Evolutionary conservation across 2,888 invertebrate genomes (phyloP).

Genomic region (Osmoderma eremita): DNA sequence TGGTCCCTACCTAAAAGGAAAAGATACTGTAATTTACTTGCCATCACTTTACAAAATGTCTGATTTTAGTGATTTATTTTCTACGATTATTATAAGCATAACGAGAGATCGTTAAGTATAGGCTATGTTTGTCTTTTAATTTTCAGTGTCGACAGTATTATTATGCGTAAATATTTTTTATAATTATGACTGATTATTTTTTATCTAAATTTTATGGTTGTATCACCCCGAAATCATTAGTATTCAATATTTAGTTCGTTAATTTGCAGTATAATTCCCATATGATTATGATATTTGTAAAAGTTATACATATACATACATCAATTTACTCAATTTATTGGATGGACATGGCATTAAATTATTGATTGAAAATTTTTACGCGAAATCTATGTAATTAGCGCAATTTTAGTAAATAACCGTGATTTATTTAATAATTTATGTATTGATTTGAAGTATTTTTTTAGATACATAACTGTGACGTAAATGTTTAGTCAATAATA

Average conservation of each 20-base stretch:
- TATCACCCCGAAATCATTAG: slow-evolving; percentile 9
- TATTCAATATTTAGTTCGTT: slow-evolving; percentile 8
- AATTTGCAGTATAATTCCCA: not conserved
- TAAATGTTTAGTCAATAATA: too few relatives aligned
- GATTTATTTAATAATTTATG: too few relatives aligned
- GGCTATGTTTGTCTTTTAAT: slow-evolving; percentile 34
- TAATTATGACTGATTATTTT: slow-evolving; percentile 30
- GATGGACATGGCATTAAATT: too few relatives aligned
- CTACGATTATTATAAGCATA: not conserved
- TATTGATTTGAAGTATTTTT: too few relatives aligned
- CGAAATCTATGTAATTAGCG: too few relatives aligned
- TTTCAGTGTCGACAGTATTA: slow-evolving; percentile 30
- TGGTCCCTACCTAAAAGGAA: slow-evolving; percentile 1
- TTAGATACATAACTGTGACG: too few relatives aligned
- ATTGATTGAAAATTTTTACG: too few relatives aligned
- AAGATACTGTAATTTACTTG: not conserved
- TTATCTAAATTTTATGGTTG: slow-evolving; percentile 18
- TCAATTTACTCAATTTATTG: too few relatives aligned
- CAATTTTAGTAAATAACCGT: too few relatives aligned
- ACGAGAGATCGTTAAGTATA: slow-evolving; percentile 15
- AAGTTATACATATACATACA: too few relatives aligned
- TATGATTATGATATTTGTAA: slow-evolving; percentile 9
- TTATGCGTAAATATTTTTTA: slow-evolving; percentile 36
- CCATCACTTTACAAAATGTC: slow-evolving; percentile 1
- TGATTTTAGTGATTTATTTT: slow-evolving; percentile 17